Base-by-base conservation (phyloP, 2,888 invertebrate genomes). In the Camponotus fellah region DNA sequence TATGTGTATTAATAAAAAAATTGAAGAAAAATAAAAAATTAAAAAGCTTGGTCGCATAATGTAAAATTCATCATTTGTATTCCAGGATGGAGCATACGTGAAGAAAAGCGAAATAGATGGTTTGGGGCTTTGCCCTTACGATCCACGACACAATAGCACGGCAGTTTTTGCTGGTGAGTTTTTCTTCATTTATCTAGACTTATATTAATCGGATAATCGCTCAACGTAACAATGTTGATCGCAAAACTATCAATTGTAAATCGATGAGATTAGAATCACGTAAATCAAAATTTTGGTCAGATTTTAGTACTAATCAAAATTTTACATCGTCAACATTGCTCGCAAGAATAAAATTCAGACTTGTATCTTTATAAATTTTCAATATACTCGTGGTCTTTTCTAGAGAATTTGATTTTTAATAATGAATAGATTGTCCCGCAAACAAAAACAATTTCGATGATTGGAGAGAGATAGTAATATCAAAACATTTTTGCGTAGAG, bases 131-230 rank as follows among this genome's bases (percentile, higher is more conserved):
- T 99, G 99, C 95, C 99, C 99, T 0, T 99, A 98, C 95, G 98
- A 98, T 95, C 99, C 99, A 5, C 97, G 97, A 87, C 99, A 99
- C 95, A 99, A 99, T 95, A 99, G 99, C 94, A 99, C 99, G 34
- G 97, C 98, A 68, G 97, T 99, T 90, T 98, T 96, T 94, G 96
- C 96, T 91, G 96, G 97, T 97, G 95, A 95, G 95, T 94, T 86
- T 49, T 3, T 26, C 26, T 72, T 2, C 34, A 34, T 46, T 56
- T 32, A 58, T 58, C 9, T 9, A 32, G 0, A n/a, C 21, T 40
- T 40, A 40, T 37, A 56, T 26, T 26, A 26, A 26, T 26, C 26
- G 26, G 26, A 26, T 26, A 53, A 56, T 26, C 6, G 49, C 17
- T 53, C n/a, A 53, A 53, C n/a, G n/a, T n/a, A 6, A 49, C 49